Percentiles rank a stretch among this genome's conserved stretches.
Conservation (phyloP, 2,113 vertebrate species). For the Phyllopteryx taeniolatus region DNA sequence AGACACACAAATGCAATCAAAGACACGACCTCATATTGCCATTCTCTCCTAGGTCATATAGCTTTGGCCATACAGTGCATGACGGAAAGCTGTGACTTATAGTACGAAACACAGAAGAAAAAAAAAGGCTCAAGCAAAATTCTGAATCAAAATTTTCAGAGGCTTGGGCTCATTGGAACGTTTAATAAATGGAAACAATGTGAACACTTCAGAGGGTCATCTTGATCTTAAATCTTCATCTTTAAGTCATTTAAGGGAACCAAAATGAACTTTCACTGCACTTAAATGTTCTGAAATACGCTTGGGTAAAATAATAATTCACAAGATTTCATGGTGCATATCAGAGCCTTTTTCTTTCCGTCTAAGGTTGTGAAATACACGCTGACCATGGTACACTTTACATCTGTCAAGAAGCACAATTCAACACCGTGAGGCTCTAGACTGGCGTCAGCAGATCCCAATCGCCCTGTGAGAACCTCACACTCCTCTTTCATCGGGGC, state of each 20-base stretch:
- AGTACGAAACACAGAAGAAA: neutral
- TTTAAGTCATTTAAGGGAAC: no score
- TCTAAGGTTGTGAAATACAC: slow-evolving; percentile 16
- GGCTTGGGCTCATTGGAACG: neutral
- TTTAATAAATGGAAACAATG: neutral
- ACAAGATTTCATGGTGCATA: neutral
- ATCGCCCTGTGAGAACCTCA: slow-evolving; percentile 13
- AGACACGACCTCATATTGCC: slow-evolving; percentile 50
- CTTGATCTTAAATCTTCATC: neutral
- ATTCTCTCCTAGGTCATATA: neutral
- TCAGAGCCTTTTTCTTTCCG: neutral
- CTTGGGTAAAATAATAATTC: neutral
- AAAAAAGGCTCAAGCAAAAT: neutral
- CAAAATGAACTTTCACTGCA: no score
- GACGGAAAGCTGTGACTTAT: neutral
- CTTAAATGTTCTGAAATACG: neutral
- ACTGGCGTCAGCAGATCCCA: slow-evolving; percentile 30
- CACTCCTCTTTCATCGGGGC: slow-evolving; percentile 4
- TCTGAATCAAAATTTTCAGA: neutral
- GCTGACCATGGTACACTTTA: slow-evolving; percentile 5
- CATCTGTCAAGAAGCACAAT: slow-evolving; percentile 16
- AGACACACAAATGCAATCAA: slow-evolving; percentile 35
- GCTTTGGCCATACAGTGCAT: neutral
- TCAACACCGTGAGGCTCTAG: neutral
- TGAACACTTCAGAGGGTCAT: neutral